Conservation (phyloP, 2,888 invertebrate species). For the Netelia virgata region DNA sequence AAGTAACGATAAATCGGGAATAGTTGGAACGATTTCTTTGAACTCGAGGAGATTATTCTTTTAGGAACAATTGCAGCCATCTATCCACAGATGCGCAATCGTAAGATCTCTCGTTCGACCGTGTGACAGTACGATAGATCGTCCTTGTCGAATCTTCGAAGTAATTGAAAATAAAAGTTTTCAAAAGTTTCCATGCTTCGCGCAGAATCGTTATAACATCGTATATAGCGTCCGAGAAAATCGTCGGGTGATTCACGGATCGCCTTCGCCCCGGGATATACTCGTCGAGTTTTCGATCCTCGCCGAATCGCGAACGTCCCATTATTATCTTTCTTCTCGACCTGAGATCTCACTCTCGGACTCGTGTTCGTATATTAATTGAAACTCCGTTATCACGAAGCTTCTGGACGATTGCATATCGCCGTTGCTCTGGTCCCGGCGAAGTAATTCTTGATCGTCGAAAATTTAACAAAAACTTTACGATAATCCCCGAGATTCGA, state of each 20-base stretch:
- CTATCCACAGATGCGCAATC: constrained; percentile 76
- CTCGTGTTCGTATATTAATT: constrained; percentile 76
- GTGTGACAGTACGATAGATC: constrained; percentile 48
- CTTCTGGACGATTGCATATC: constrained; percentile 83
- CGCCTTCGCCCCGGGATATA: not conserved
- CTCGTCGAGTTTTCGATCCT: constrained; percentile 44
- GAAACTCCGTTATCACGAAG: constrained; percentile 83
- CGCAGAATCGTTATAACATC: constrained; percentile 1
- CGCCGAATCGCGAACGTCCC: constrained; percentile 26
- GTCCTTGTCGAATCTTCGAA: constrained; percentile 42
- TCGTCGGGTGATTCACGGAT: constrained; percentile 50
- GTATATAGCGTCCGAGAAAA: constrained; percentile 49
- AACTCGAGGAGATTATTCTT: constrained; percentile 69
- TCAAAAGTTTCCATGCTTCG: constrained; percentile 35
- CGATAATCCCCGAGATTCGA: constrained; percentile 20
- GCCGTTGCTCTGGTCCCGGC: constrained; percentile 42
- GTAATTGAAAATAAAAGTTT: constrained; percentile 62
- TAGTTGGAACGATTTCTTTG: not conserved
- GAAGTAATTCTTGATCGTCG: constrained; percentile 53
- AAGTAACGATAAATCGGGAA: not conserved
- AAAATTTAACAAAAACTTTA: constrained; percentile 62
- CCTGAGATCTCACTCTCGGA: constrained; percentile 23
- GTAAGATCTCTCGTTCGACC: constrained; percentile 77
- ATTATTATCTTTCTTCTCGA: constrained; percentile 56
- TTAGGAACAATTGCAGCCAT: constrained; percentile 81